Conservation (phyloP, 1,140 invertebrate species). For the Augochlora pura region DNA sequence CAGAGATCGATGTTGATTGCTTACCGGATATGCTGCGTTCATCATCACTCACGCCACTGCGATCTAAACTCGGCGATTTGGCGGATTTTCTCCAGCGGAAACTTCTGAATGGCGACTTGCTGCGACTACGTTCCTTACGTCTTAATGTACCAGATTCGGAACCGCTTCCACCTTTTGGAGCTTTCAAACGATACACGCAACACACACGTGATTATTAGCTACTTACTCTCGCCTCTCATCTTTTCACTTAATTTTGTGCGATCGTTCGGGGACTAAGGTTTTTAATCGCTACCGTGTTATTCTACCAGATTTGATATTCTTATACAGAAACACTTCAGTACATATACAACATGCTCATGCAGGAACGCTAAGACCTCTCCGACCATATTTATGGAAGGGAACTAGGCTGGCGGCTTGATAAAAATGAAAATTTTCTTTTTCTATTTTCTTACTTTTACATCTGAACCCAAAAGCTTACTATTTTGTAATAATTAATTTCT, state of each 20-base stretch:
- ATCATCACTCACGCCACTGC: conserved; percentile 88
- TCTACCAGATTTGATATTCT: not conserved
- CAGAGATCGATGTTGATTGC: conserved; percentile 42
- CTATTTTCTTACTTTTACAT: too few relatives aligned
- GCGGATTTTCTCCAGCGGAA: conserved; percentile 91
- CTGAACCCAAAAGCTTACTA: too few relatives aligned
- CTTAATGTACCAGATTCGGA: conserved; percentile 77
- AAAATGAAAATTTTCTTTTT: too few relatives aligned
- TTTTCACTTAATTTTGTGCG: not conserved
- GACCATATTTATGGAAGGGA: not conserved
- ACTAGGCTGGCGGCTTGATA: too few relatives aligned
- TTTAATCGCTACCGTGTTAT: not conserved
- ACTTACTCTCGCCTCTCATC: conserved; percentile 56
- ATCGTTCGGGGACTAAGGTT: too few relatives aligned
- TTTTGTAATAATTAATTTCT: too few relatives aligned
- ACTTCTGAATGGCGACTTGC: conserved; percentile 94
- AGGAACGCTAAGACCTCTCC: conserved; percentile 38
- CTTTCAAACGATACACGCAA: conserved; percentile 72
- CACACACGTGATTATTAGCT: conserved; percentile 68
- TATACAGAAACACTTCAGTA: not conserved
- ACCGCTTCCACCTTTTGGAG: conserved; percentile 73
- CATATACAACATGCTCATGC: conserved; percentile 78
- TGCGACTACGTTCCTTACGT: conserved; percentile 89
- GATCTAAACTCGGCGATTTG: conserved; percentile 80
- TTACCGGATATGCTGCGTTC: conserved; percentile 85